These are phyloP conservation scores for Hemithea aestivaria DNA, from an alignment of 2,888 invertebrate species.

Conservation along the genomic window DNA sequence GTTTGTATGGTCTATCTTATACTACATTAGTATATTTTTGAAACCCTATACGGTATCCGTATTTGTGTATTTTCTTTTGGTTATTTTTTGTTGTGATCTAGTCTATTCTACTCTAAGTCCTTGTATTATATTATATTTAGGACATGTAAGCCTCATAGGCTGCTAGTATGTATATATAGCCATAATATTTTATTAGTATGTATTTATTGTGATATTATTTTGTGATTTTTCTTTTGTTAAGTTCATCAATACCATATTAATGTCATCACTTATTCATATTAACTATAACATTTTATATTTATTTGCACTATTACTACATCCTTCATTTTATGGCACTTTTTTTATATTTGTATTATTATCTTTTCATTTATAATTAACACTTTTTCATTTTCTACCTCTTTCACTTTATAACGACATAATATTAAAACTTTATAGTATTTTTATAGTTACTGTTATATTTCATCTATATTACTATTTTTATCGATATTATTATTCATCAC, in stretches of 20 bases:
- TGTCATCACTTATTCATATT: constrained; percentile 3
- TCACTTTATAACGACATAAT: too few relatives aligned
- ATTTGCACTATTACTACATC: too few relatives aligned
- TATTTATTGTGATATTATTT: constrained; percentile 30
- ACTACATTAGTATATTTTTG: constrained; percentile 69
- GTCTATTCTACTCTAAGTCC: constrained; percentile 57
- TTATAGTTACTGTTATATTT: too few relatives aligned
- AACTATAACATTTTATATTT: constrained; percentile 1
- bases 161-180: constrained; percentile 20
- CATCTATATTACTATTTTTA: too few relatives aligned
- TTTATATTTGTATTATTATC: too few relatives aligned
- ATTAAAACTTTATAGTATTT: too few relatives aligned
- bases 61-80: constrained; percentile 63
- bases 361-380: constrained; percentile 22
- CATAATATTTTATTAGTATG: constrained; percentile 28
- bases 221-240: constrained; percentile 24
- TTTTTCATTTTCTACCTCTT: too few relatives aligned
- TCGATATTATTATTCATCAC: constrained; percentile 2
- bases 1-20: constrained; percentile 66
- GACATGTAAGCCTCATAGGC: constrained; percentile 30
- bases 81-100: constrained; percentile 49
- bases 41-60: constrained; percentile 73
- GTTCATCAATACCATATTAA: constrained; percentile 1
- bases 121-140: constrained; percentile 30
- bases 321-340: too few relatives aligned